Conservation (phyloP, 2,113 vertebrate genomes). For the Misgurnus anguillicaudatus region DNA sequence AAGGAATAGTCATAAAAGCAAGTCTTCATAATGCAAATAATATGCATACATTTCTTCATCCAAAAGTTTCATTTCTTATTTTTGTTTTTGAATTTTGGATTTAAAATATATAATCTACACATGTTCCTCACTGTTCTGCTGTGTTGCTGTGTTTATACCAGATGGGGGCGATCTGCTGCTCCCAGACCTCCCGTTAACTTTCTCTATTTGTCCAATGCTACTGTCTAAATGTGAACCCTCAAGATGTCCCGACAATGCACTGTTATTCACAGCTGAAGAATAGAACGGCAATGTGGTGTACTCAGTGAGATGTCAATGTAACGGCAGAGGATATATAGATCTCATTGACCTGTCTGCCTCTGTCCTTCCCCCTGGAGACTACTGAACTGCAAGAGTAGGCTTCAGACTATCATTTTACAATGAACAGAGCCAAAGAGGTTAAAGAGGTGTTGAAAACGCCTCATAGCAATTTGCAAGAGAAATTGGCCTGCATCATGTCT, state of each 20-base stretch:
- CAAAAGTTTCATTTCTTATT: background rate
- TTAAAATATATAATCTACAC: background rate
- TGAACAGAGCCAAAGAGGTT: background rate
- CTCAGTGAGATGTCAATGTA: constrained; percentile 26
- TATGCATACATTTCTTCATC: background rate
- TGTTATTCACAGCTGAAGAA: constrained; percentile 37
- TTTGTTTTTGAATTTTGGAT: background rate
- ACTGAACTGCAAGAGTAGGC: constrained; percentile 7
- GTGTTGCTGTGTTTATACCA: constrained; percentile 8
- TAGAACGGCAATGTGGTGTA: background rate
- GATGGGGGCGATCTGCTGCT: constrained; percentile 43
- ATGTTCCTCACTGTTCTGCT: background rate
- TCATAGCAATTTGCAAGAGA: constrained; percentile 15
- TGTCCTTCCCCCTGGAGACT: constrained; percentile 4
- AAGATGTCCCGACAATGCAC: background rate
- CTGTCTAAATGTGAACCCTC: background rate
- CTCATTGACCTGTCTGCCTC: constrained; percentile 3
- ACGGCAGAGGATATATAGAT: constrained; percentile 24
- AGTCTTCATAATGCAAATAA: no score
- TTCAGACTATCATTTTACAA: constrained; percentile 29
- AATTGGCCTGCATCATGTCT: background rate
- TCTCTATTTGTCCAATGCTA: background rate
- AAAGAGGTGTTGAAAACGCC: background rate
- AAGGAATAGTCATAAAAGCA: no score
- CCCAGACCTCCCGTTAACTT: constrained; percentile 14